Evolutionary conservation across 2,888 invertebrate species (phyloP).

Genomic region (Oegoconia quadripuncta): DNA sequence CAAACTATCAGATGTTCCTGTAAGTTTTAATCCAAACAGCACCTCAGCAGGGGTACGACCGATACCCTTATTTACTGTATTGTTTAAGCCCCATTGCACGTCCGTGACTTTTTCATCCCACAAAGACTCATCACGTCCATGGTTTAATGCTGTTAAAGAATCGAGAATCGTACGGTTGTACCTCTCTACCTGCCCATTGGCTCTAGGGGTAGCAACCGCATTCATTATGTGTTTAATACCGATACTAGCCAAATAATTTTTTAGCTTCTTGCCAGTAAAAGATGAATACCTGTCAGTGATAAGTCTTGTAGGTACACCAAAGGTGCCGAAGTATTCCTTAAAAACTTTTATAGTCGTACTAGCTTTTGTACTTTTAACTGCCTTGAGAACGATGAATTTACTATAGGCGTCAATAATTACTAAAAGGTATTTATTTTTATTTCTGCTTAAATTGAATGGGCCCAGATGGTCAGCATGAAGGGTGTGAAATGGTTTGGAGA

Average conservation of each 20-base stretch:
- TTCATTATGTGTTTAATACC: constrained; percentile 14
- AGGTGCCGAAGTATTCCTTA: constrained; percentile 13
- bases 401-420: constrained; percentile 20
- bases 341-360: constrained; percentile 3
- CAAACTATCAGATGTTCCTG: too few species aligned
- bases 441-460: constrained; percentile 18
- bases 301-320: constrained; percentile 16
- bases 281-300: constrained; percentile 11
- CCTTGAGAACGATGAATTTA: constrained; percentile 19
- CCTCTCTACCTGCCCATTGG: constrained; percentile 3
- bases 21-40: not conserved
- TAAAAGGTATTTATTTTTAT: constrained; percentile 7
- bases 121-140: not conserved
- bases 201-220: not conserved
- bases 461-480: constrained; percentile 20
- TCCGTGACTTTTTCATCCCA: constrained; percentile 8
- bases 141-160: constrained; percentile 2
- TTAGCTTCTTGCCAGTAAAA: constrained; percentile 14
- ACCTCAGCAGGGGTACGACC: not conserved
- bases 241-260: constrained; percentile 11
- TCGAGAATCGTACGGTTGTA: constrained; percentile 7
- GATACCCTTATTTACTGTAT: constrained; percentile 13
- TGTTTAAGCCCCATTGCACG: constrained; percentile 20
- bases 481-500: constrained; percentile 11
- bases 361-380: constrained; percentile 10